These are phyloP conservation scores for Exocentrus adspersus DNA, from an alignment of 2,888 invertebrate species.

Conservation along the genomic window DNA sequence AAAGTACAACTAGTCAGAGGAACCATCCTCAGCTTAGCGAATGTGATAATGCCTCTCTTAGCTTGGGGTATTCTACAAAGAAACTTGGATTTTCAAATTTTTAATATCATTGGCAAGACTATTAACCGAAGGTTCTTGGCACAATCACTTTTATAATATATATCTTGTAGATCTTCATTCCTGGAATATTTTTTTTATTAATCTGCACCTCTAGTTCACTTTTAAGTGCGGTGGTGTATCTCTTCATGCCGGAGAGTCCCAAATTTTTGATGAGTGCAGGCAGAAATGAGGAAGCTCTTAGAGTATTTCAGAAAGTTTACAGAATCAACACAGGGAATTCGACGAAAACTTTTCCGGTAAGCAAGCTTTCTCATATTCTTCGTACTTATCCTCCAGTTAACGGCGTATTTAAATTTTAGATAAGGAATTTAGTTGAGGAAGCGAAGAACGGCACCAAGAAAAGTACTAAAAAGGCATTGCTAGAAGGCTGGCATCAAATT, in stretches of 20 bases:
- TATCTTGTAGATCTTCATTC: conserved; percentile 64
- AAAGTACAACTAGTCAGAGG: conserved; percentile 72
- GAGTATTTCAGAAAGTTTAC: conserved; percentile 72
- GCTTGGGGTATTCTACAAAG: conserved; percentile 78
- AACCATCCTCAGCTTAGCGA: conserved; percentile 8
- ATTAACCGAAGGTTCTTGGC: too few species aligned
- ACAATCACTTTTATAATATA: not conserved
- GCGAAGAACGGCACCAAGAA: conserved; percentile 32
- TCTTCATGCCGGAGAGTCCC: conserved; percentile 79
- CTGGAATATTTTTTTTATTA: conserved; percentile 72
- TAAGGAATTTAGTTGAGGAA: conserved; percentile 59
- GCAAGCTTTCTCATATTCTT: conserved; percentile 3
- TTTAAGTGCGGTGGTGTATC: conserved; percentile 69
- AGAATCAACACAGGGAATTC: conserved; percentile 71
- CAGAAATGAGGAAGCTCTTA: conserved; percentile 72
- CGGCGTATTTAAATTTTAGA: conserved; percentile 55
- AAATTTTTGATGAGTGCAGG: conserved; percentile 79
- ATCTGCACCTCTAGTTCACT: conserved; percentile 73
- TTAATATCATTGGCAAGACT: conserved; percentile 7
- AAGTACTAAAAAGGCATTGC: conserved; percentile 64
- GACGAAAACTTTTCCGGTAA: conserved; percentile 73
- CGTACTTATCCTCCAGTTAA: not conserved
- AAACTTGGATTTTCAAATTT: conserved; percentile 43
- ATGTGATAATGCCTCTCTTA: conserved; percentile 8
- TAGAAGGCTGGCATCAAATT: conserved; percentile 71